phyloP scores from a whole-genome alignment of 2,888 invertebrate species.

The Allolobophora icterica region DNA sequence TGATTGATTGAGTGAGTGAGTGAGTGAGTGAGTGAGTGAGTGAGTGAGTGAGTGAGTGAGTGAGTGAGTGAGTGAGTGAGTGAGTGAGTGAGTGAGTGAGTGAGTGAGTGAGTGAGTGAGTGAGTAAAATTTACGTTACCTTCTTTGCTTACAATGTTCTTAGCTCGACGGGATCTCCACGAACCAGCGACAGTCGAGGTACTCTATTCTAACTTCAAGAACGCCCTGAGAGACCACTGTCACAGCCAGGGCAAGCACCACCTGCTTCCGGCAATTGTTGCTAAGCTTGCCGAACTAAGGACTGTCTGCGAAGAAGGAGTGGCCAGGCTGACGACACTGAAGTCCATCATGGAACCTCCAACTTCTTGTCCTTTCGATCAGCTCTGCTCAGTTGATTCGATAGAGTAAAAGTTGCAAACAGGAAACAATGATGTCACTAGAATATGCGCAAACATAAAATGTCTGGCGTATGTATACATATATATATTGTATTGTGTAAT shows the following conservation, averaged over 20 bases:
- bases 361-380: background rate
- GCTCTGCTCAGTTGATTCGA: background rate
- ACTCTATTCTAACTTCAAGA: slow-evolving; percentile 24
- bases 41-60: too few relatives aligned
- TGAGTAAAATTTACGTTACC: too few relatives aligned
- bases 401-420: background rate
- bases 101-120: too few relatives aligned
- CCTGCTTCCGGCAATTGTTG: slow-evolving; percentile 4
- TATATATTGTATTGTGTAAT: too few relatives aligned
- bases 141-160: background rate
- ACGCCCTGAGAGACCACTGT: slow-evolving; percentile 32
- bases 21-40: too few relatives aligned
- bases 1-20: too few relatives aligned
- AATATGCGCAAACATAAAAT: too few relatives aligned
- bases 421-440: too few relatives aligned
- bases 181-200: background rate
- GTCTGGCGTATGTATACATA: too few relatives aligned
- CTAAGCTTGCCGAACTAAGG: background rate
- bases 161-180: background rate
- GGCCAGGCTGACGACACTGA: background rate
- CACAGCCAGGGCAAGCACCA: slow-evolving; percentile 20
- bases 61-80: too few relatives aligned
- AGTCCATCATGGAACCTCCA: background rate
- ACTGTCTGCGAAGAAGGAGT: background rate
- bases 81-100: too few relatives aligned